These are phyloP conservation scores for Abrostola triplasia DNA, from an alignment of 2,888 invertebrate genomes.

Conservation along the genomic window DNA sequence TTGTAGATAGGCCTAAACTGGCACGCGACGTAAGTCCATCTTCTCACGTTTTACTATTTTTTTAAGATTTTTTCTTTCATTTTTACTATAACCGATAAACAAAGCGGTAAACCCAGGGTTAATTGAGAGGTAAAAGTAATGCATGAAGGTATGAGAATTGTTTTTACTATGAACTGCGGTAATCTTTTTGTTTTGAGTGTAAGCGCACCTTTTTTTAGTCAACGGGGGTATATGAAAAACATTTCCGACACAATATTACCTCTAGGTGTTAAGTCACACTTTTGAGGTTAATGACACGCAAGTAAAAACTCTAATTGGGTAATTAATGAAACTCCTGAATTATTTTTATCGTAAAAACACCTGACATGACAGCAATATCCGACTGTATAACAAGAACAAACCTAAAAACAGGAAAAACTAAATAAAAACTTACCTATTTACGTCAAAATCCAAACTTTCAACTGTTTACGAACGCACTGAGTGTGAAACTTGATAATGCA, in stretches of 20 bases:
- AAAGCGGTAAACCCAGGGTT: background rate
- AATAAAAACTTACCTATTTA: constrained; percentile 71
- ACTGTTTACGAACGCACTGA: constrained; percentile 66
- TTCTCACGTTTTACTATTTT: constrained; percentile 28
- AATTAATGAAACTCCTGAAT: constrained; percentile 7
- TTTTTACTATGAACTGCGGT: background rate
- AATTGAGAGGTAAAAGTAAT: background rate
- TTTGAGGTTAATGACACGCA: constrained; percentile 30
- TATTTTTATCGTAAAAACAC: constrained; percentile 12
- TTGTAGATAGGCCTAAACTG: constrained; percentile 57
- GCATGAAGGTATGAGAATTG: too few relatives aligned
- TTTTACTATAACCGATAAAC: constrained; percentile 7
- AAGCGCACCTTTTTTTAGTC: background rate
- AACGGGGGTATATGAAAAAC: constrained; percentile 46
- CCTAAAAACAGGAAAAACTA: constrained; percentile 5
- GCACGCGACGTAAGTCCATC: constrained; percentile 38
- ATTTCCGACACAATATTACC: constrained; percentile 3
- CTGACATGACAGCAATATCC: constrained; percentile 13
- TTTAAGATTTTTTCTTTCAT: background rate
- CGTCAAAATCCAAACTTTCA: constrained; percentile 80
- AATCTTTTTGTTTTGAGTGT: constrained; percentile 25
- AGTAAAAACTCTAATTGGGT: constrained; percentile 13
- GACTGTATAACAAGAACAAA: background rate
- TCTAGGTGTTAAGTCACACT: constrained; percentile 1
- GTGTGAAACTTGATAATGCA: constrained; percentile 69